Evolutionary conservation across 2,797 vertebrate species (phyloP).

Genomic region (Lindbergichthys nudifrons): DNA sequence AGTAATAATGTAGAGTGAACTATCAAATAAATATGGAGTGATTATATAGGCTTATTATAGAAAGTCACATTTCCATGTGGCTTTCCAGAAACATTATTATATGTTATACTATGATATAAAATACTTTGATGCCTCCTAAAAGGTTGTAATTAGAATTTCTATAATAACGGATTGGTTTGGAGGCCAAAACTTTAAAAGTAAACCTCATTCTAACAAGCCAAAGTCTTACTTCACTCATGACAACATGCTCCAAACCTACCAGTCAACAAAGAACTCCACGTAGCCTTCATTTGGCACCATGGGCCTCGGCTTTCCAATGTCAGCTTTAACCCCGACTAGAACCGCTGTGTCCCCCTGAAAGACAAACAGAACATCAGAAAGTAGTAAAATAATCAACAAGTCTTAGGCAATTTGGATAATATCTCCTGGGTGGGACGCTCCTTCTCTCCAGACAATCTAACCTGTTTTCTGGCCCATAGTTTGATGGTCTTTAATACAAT

Average conservation of each 20-base stretch:
- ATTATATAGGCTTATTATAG: background rate
- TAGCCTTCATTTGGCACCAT: constrained; percentile 69
- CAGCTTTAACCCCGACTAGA: constrained; percentile 95
- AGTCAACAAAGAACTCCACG: constrained; percentile 82
- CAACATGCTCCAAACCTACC: constrained; percentile 54
- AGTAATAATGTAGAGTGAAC: too few species aligned
- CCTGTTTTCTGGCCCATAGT: too few species aligned
- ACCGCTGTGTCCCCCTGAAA: constrained; percentile 94
- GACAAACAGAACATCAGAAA: constrained; percentile 10
- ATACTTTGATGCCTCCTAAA: background rate
- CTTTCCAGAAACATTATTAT: background rate
- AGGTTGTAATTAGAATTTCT: background rate
- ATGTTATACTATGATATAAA: background rate
- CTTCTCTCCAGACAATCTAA: too few species aligned
- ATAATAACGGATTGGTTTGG: background rate
- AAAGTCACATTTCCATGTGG: background rate
- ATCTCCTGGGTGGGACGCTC: too few species aligned
- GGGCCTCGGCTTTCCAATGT: constrained; percentile 91
- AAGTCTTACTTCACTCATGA: background rate
- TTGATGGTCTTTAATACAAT: too few species aligned
- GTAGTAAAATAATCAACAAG: background rate
- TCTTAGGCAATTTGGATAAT: background rate
- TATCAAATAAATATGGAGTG: background rate
- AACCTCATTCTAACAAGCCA: background rate
- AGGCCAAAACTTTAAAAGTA: background rate